These are phyloP conservation scores for Eristalis arbustorum DNA, from an alignment of 2,888 invertebrate genomes.

Conservation along the genomic window DNA sequence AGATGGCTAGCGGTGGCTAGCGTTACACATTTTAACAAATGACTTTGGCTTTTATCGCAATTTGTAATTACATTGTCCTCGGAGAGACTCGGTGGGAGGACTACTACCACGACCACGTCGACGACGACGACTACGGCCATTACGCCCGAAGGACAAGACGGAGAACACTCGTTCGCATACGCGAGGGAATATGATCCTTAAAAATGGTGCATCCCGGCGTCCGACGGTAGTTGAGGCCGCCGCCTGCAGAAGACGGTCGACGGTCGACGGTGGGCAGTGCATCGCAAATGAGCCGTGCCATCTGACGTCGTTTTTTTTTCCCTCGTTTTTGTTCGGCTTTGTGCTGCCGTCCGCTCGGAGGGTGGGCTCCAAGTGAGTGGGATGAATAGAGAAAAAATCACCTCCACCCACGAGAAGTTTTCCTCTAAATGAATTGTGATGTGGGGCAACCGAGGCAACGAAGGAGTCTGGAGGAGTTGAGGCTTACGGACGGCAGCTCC, in stretches of 20 bases:
- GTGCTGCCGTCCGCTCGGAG: neutral
- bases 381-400: conserved; percentile 10
- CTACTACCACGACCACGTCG: conserved; percentile 8
- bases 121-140: conserved; percentile 9
- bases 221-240: conserved; percentile 15
- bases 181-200: conserved; percentile 57
- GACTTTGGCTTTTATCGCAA: conserved; percentile 70
- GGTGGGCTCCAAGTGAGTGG: neutral
- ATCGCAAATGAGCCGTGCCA: conserved; percentile 69
- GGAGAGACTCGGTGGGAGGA: conserved; percentile 40
- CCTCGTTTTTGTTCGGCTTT: conserved; percentile 20
- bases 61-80: conserved; percentile 70
- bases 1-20: conserved; percentile 27
- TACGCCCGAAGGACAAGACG: conserved; percentile 24
- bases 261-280: conserved; percentile 36
- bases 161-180: conserved; percentile 37
- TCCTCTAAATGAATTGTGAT: conserved; percentile 56
- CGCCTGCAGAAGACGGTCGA: conserved; percentile 30
- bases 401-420: conserved; percentile 38
- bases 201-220: conserved; percentile 49
- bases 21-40: conserved; percentile 69
- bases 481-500: neutral
- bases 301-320: conserved; percentile 45
- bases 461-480: neutral
- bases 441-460: neutral